Evolutionary conservation across 2,888 invertebrate species (phyloP), one percentile per base, ranked within the genome.

Genomic region (Lissonota sp.): DNA sequence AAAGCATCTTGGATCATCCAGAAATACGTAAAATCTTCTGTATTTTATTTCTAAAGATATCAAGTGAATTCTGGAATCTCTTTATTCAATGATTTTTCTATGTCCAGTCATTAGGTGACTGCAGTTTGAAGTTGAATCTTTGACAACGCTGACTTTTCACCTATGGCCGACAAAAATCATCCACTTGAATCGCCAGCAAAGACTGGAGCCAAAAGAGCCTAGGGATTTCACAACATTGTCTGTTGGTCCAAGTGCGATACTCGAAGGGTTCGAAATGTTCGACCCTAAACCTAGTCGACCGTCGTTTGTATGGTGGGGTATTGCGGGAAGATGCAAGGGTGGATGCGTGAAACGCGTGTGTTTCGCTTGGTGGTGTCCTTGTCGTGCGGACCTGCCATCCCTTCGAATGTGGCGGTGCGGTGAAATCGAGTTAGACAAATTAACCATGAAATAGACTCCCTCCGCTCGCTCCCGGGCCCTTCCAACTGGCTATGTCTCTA

Each of bases 401-500:
- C 58, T 58, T 67, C 37, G 55, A 60, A 63, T 63, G 16, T 58
- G 51, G 58, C 49, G 80, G 79, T 78, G 85, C 86, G 87, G 87
- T 86, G 87, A 89, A 92, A 92, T 91, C 91, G 89, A 90, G 91
- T 92, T 92, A 91, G 91, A 87, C 90, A 92, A 92, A 92, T 92
- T 92, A 92, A 92, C 90, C 92, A 92, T 92, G 92, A 92, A 92
- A 93, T 93, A 93, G 92, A 93, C 92, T 92, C 92, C 88, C 90
- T 90, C 87, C 89, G 88, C 89, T 90, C 89, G 71, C 57, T 87
- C 88, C 87, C 89, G 89, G 87, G 86, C 78, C 75, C 80, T 69
- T 73, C 60, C 69, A 57, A 37, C 74, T 66, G 60, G 53, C 42
- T 64, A 57, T 44, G 46, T 60, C 74, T 71, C 14, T 12, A 12